Evolutionary conservation across 1,140 invertebrate species (phyloP), one percentile per base, ranked within the genome.

Genomic region (Melitaea cinxia): DNA sequence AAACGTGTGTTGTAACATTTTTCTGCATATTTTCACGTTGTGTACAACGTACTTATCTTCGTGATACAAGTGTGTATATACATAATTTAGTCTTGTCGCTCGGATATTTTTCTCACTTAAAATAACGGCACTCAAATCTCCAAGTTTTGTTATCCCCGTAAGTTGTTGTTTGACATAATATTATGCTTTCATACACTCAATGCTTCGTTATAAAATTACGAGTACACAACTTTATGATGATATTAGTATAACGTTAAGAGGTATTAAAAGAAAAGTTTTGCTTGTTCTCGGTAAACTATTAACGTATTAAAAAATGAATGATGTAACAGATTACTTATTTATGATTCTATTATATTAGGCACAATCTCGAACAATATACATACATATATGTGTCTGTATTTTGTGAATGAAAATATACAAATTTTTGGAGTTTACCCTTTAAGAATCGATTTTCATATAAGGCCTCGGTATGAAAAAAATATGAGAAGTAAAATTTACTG

Each of bases 101-200:
- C 12, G 2, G 1, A 33, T 33, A 10, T 39, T 39, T 39, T 39
- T 39, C 6, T 30, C 35, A 39, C 14, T 39, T 39, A 9, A 10
- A 4, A 33, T 33, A 33, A 33, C 30, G 12, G 2, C 12, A 33
- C 7, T 33, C 12, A 33, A 33, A 33, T 9, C 30, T 33, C 30
- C 12, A 9, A 33, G 12, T 10, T 33, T 33, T 33, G 12, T 33
- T 33, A 33, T 39, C 33, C 12, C 35, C 4, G 12, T 14, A 39
- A 9, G 35, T 6, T 39, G 35, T 39, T 39, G 14, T 39, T 39
- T 15, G 35, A 39, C 35, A 39, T 39, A 39, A 39, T 39, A 39
- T 39, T 39, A 14, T 39, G 14, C 14, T 39, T 33, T 33, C 30
- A 33, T 33, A 33, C 30, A 33, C 30, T 33, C 6, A 33, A 1